Evolutionary conservation across 2,888 invertebrate species (phyloP).

Genomic region (Diaphora mendica): DNA sequence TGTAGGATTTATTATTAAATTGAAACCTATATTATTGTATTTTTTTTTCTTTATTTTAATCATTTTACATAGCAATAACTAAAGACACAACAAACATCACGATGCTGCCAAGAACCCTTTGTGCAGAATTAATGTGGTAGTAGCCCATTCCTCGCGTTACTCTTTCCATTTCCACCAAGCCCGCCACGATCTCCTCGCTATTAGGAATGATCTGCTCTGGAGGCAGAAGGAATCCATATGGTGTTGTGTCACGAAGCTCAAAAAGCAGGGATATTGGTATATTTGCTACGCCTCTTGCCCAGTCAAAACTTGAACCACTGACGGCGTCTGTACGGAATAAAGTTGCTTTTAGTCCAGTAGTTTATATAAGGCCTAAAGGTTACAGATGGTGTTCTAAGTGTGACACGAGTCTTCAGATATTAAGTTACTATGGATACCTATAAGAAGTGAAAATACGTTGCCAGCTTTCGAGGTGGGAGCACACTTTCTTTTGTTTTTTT

Average conservation of each 20-base stretch:
- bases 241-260: slow-evolving; percentile 87
- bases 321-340: slow-evolving; percentile 71
- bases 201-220: slow-evolving; percentile 83
- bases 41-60: neutral
- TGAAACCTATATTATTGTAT: neutral
- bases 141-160: slow-evolving; percentile 68
- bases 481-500: no score
- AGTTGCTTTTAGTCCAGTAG: neutral
- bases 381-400: no score
- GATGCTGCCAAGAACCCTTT: slow-evolving; percentile 44
- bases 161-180: slow-evolving; percentile 79
- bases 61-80: slow-evolving; percentile 39
- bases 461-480: no score
- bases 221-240: slow-evolving; percentile 87
- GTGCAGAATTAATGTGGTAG: slow-evolving; percentile 52
- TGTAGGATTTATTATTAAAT: neutral
- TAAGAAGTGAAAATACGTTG: neutral
- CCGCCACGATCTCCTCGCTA: slow-evolving; percentile 88
- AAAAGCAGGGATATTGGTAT: slow-evolving; percentile 86
- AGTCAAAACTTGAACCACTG: slow-evolving; percentile 85
- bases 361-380: neutral
- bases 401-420: no score
- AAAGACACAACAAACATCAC: slow-evolving; percentile 33
- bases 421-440: neutral
- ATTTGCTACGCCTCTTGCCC: slow-evolving; percentile 84